Percentiles rank a stretch among this genome's conserved stretches.
Evolutionary conservation across 1,140 invertebrate genomes (phyloP).

Genomic region (Heterodera carotae): DNA sequence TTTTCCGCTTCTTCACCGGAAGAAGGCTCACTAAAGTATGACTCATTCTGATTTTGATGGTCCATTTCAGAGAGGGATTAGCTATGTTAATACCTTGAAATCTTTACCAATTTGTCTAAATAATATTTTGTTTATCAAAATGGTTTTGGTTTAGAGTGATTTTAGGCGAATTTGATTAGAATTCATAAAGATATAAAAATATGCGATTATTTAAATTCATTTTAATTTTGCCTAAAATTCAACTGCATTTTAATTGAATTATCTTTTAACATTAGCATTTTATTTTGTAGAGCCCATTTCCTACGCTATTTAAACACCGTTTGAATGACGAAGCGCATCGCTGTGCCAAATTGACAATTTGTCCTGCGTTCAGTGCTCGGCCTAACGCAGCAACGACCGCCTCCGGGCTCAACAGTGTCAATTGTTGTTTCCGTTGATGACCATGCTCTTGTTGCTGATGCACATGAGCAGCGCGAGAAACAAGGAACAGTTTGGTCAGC

Average conservation of each 20-base stretch:
- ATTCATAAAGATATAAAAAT: too few species aligned
- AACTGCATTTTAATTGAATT: too few species aligned
- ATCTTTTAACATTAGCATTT: too few species aligned
- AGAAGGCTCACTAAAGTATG: not conserved
- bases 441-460: not conserved
- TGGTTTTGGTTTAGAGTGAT: too few species aligned
- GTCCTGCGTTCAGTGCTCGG: conserved; percentile 8
- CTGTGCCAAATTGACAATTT: conserved; percentile 8
- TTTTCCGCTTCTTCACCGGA: not conserved
- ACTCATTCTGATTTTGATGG: not conserved
- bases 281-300: too few species aligned
- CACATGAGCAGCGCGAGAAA: not conserved
- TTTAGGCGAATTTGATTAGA: too few species aligned
- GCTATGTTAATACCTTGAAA: too few species aligned
- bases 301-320: conserved; percentile 9
- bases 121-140: too few species aligned
- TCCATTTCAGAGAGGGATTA: not conserved
- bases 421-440: conserved; percentile 14
- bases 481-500: conserved; percentile 73
- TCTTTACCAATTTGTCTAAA: too few species aligned
- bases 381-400: not conserved
- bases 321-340: conserved; percentile 2
- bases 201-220: too few species aligned
- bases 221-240: too few species aligned
- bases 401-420: not conserved